These are phyloP conservation scores for Tragelaphus imberbis DNA, from an alignment of 2,113 vertebrate genomes.

Conservation along the genomic window DNA sequence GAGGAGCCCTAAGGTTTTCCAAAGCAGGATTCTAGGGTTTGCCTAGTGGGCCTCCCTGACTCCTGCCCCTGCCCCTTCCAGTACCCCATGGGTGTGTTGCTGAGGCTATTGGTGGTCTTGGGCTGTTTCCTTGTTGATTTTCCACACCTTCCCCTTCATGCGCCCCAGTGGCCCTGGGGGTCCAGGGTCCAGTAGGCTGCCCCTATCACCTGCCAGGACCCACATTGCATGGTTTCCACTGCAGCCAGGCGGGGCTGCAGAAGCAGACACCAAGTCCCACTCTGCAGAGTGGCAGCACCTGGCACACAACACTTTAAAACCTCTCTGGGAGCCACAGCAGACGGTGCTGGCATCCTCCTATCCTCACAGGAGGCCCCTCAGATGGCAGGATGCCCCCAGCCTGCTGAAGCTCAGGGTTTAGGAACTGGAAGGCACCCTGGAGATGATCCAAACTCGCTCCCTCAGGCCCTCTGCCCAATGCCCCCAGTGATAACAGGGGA, in stretches of 20 bases:
- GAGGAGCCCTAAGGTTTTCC: background rate
- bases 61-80: background rate
- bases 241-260: rapidly evolving
- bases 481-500: background rate
- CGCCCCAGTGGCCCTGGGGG: background rate
- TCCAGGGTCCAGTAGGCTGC: background rate
- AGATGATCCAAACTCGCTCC: background rate
- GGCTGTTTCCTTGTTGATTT: background rate
- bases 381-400: background rate
- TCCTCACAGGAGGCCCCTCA: background rate
- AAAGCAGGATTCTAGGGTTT: no score
- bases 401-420: background rate
- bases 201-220: background rate
- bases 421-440: background rate
- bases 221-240: rapidly evolving
- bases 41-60: background rate
- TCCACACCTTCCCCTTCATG: no score
- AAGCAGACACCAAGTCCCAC: background rate
- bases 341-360: background rate
- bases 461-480: background rate
- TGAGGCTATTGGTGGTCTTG: rapidly evolving
- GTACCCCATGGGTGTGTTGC: rapidly evolving
- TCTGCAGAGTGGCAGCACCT: background rate
- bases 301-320: background rate
- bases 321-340: background rate